A percentile compares a stretch with the other conserved stretches of the same genome.
Evolutionary conservation across 2,113 vertebrate species (phyloP).

Genomic region (Nothoprocta pentlandii): DNA sequence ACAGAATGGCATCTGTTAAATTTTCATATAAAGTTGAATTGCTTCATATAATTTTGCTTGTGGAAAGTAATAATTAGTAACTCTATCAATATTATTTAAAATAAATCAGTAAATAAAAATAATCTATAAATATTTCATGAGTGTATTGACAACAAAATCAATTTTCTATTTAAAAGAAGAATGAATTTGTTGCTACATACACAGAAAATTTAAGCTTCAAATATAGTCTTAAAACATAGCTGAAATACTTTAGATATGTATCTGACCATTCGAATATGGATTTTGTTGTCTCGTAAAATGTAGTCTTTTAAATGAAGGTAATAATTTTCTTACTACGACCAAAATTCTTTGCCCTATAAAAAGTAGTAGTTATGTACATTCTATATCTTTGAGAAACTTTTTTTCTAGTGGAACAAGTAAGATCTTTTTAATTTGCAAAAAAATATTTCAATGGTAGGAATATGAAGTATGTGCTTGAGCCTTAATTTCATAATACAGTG

Average conservation of each 20-base stretch:
- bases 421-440: neutral
- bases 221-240: neutral
- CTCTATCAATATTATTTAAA: neutral
- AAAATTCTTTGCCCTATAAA: neutral
- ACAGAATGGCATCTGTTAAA: neutral
- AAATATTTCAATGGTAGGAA: neutral
- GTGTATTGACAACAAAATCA: neutral
- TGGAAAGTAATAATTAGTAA: neutral
- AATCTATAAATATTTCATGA: neutral
- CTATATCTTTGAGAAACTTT: neutral
- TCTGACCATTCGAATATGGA: neutral
- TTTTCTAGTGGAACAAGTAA: neutral
- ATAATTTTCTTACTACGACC: neutral
- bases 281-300: neutral
- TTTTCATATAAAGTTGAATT: neutral
- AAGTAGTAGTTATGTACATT: neutral
- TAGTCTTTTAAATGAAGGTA: neutral
- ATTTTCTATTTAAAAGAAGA: neutral
- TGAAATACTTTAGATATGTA: neutral
- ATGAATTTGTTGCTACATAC: neutral
- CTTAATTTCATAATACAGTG: neutral
- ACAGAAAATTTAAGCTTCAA: neutral
- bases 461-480: neutral
- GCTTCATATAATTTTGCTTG: neutral
- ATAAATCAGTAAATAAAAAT: neutral